Evolutionary conservation across 2,797 vertebrate genomes (phyloP).

Genomic region (Brachymystax lenok): DNA sequence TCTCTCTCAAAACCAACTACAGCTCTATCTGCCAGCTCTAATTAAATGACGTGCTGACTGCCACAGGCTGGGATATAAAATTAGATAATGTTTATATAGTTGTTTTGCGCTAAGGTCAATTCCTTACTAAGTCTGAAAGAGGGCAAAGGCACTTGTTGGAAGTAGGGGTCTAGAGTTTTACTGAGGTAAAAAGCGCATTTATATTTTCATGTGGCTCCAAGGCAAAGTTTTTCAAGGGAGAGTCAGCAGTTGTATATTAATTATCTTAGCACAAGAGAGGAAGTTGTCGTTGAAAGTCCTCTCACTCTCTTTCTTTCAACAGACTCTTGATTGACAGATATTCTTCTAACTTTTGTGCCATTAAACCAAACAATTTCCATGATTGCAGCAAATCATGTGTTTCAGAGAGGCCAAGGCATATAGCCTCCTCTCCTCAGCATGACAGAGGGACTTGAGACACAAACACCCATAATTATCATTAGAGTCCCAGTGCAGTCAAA

Average conservation of each 20-base stretch:
- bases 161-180: no score
- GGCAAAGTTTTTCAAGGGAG: no score
- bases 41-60: constrained; percentile 9
- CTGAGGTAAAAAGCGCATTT: no score
- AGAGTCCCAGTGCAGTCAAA: no score
- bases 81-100: background rate
- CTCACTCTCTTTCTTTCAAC: background rate
- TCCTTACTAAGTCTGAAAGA: background rate
- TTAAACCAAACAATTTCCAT: background rate
- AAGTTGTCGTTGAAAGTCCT: background rate
- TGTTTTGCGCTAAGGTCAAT: background rate
- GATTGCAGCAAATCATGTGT: constrained; percentile 6
- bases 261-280: background rate
- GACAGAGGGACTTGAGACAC: background rate
- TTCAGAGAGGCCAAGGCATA: background rate
- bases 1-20: background rate
- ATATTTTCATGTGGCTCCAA: no score
- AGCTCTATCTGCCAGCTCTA: constrained; percentile 7
- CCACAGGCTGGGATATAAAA: background rate
- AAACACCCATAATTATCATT: background rate
- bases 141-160: background rate
- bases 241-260: background rate
- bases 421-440: background rate
- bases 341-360: no score
- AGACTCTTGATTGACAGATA: background rate